Conservation (phyloP, 2,888 invertebrate species). For the Polydrusus pterygomalis region DNA sequence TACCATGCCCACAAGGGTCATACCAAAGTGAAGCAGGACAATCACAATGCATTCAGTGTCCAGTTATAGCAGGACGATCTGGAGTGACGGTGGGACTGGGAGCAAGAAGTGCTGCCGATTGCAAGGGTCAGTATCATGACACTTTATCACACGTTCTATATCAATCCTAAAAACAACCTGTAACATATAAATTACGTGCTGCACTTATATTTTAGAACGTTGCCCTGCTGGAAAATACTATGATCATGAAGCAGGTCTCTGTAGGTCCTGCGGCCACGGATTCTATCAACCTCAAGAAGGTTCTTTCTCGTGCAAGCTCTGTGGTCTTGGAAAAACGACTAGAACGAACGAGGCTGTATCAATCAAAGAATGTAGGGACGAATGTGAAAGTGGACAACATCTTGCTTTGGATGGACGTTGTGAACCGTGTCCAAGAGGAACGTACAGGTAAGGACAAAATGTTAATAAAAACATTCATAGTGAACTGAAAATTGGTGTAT, state of each 20-base stretch:
- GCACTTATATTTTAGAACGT: conserved; percentile 77
- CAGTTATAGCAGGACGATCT: conserved; percentile 90
- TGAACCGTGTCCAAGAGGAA: conserved; percentile 90
- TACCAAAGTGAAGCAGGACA: conserved; percentile 97
- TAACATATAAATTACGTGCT: not conserved
- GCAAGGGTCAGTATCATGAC: conserved; percentile 79
- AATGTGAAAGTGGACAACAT: conserved; percentile 91
- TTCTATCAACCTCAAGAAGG: conserved; percentile 95
- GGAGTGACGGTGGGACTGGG: conserved; percentile 92
- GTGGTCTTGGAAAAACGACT: conserved; percentile 94
- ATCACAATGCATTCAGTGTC: conserved; percentile 91
- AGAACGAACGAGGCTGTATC: conserved; percentile 92
- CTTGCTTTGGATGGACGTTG: conserved; percentile 91
- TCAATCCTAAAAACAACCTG: not conserved
- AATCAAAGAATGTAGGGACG: conserved; percentile 90
- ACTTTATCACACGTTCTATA: not conserved
- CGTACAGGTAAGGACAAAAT: conserved; percentile 44
- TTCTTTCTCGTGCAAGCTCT: conserved; percentile 90
- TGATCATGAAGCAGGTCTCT: conserved; percentile 90
- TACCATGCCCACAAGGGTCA: conserved; percentile 89
- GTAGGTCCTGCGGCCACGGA: conserved; percentile 94
- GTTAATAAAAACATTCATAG: not conserved
- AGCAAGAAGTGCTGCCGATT: conserved; percentile 90
- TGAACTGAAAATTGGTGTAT: not conserved
- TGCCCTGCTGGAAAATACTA: conserved; percentile 96